These are phyloP conservation scores for Pantherophis guttatus DNA, from an alignment of 2,113 vertebrate genomes.

Conservation along the genomic window DNA sequence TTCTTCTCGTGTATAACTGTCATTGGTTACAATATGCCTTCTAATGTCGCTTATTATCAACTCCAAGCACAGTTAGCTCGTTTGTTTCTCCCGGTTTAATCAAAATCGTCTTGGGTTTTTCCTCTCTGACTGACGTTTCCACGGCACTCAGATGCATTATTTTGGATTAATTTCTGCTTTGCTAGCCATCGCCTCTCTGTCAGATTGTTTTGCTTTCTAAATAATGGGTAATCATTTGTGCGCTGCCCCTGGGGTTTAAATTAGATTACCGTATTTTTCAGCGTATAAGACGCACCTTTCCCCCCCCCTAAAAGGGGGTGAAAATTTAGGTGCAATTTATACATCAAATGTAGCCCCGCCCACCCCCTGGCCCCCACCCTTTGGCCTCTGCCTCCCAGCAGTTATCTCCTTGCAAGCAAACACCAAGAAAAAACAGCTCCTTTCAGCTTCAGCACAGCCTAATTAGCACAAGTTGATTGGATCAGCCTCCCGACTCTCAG, in stretches of 20 bases:
- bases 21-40: constrained; percentile 47
- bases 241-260: constrained; percentile 22
- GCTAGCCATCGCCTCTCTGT: constrained; percentile 15
- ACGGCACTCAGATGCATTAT: constrained; percentile 10
- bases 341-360: too few species aligned
- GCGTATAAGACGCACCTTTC: too few species aligned
- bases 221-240: constrained; percentile 27
- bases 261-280: not conserved
- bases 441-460: too few species aligned
- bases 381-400: too few species aligned
- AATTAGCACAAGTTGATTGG: too few species aligned
- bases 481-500: too few species aligned
- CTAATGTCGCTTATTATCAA: constrained; percentile 50
- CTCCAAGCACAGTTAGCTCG: constrained; percentile 36
- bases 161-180: constrained; percentile 40
- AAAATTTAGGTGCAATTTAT: too few species aligned
- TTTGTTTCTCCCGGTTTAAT: constrained; percentile 45
- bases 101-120: constrained; percentile 50
- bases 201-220: constrained; percentile 27
- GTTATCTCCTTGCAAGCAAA: too few species aligned
- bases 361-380: too few species aligned
- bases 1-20: constrained; percentile 59
- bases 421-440: too few species aligned
- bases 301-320: too few species aligned
- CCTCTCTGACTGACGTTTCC: constrained; percentile 35